Conservation (phyloP, 2,888 invertebrate genomes). For the Neoitamus cyanurus region DNA sequence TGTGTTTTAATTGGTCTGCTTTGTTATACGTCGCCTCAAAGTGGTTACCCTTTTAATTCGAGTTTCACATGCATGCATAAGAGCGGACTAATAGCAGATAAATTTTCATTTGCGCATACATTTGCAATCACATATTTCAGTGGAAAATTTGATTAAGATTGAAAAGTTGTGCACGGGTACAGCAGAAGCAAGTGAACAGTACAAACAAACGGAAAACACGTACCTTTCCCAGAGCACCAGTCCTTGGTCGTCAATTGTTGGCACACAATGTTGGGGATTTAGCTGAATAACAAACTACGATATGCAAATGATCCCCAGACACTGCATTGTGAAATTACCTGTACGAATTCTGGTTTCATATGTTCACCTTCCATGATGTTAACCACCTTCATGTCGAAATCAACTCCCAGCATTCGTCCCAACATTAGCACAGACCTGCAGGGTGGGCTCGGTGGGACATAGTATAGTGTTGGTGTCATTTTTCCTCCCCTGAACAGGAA, state of each 20-base stretch:
- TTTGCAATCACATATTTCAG: neutral
- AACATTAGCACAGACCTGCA: slow-evolving; percentile 71
- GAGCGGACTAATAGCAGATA: neutral
- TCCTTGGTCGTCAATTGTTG: slow-evolving; percentile 71
- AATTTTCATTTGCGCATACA: neutral
- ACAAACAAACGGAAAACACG: neutral
- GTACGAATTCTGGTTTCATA: slow-evolving; percentile 71
- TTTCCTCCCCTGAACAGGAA: slow-evolving; percentile 65
- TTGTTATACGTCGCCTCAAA: too few species aligned
- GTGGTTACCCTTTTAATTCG: too few species aligned
- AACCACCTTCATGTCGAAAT: slow-evolving; percentile 71
- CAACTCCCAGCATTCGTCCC: slow-evolving; percentile 71
- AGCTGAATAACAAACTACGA: slow-evolving; percentile 57
- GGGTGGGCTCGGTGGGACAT: slow-evolving; percentile 71
- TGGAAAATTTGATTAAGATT: neutral
- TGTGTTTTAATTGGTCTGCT: too few species aligned
- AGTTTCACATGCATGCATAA: too few species aligned
- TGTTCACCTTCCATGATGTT: slow-evolving; percentile 71
- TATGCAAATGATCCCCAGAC: neutral
- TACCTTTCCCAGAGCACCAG: slow-evolving; percentile 69
- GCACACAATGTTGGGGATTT: slow-evolving; percentile 71
- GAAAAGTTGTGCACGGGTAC: neutral
- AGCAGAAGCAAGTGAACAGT: neutral
- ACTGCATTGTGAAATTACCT: slow-evolving; percentile 63
- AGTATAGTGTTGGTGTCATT: slow-evolving; percentile 69